Conservation (phyloP, 2,888 invertebrate species). For the Pristionchus exspectatus region DNA sequence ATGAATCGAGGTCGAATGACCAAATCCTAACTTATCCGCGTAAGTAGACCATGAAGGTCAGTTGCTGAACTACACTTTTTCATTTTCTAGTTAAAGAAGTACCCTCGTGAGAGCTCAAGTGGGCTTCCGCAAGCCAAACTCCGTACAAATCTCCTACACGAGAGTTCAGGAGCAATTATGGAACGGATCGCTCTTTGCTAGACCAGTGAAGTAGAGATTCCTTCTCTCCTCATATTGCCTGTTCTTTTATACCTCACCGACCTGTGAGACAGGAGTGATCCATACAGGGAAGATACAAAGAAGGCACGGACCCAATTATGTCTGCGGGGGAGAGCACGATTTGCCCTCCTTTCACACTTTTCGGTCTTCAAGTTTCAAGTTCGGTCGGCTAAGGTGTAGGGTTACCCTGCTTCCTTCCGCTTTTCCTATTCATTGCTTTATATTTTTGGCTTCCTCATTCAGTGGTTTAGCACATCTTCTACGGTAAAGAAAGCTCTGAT, state of each 20-base stretch:
- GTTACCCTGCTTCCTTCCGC: background rate
- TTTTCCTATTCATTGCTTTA: background rate
- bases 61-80: background rate
- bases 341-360: background rate
- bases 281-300: no score
- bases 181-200: background rate
- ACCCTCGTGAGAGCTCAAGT: background rate
- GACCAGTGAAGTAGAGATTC: no score
- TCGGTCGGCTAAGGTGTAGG: background rate
- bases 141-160: background rate
- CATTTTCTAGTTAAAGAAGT: background rate
- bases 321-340: background rate
- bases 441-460: background rate
- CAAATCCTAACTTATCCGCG: no score
- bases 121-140: background rate
- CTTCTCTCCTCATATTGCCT: no score
- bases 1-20: background rate
- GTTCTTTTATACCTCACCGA: no score
- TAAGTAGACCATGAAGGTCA: no score
- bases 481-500: background rate
- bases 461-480: background rate
- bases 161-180: constrained; percentile 34
- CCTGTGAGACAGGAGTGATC: no score
- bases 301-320: background rate
- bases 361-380: no score